These are phyloP conservation scores for Pseudococcus viburni DNA, from an alignment of 2,888 invertebrate genomes.

Conservation along the genomic window DNA sequence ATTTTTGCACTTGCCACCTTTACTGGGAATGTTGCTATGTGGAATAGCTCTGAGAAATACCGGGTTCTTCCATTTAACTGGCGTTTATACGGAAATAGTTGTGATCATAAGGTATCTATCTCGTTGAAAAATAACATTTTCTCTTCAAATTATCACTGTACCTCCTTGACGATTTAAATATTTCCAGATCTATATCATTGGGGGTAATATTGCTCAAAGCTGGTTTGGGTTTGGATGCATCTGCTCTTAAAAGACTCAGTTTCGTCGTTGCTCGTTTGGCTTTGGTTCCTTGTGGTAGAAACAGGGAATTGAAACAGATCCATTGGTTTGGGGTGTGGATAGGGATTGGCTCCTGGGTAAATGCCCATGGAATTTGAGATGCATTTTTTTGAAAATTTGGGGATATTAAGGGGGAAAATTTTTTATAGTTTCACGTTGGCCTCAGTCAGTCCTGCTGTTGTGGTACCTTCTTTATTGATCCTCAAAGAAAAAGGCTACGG, in stretches of 20 bases:
- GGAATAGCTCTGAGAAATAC: constrained; percentile 75
- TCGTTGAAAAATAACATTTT: no score
- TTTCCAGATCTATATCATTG: constrained; percentile 72
- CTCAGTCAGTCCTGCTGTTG: constrained; percentile 82
- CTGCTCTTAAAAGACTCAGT: constrained; percentile 72
- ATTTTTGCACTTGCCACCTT: no score
- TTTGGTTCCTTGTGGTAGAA: constrained; percentile 74
- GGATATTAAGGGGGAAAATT: no score
- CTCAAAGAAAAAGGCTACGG: constrained; percentile 79
- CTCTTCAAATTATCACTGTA: no score
- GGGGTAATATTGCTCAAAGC: constrained; percentile 74
- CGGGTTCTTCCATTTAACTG: constrained; percentile 71
- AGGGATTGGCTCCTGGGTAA: no score
- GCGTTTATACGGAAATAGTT: constrained; percentile 67
- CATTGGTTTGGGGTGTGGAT: no score
- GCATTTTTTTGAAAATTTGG: no score
- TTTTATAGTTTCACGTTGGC: constrained; percentile 76
- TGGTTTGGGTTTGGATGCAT: constrained; percentile 74
- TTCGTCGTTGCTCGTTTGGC: constrained; percentile 72
- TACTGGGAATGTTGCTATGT: constrained; percentile 77
- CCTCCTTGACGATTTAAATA: no score
- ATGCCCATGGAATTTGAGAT: no score
- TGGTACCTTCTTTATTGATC: constrained; percentile 79
- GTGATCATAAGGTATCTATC: neutral
- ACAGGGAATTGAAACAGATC: no score